Evolutionary conservation across 2,888 invertebrate species (phyloP).

Genomic region (Drosophila ustulata): DNA sequence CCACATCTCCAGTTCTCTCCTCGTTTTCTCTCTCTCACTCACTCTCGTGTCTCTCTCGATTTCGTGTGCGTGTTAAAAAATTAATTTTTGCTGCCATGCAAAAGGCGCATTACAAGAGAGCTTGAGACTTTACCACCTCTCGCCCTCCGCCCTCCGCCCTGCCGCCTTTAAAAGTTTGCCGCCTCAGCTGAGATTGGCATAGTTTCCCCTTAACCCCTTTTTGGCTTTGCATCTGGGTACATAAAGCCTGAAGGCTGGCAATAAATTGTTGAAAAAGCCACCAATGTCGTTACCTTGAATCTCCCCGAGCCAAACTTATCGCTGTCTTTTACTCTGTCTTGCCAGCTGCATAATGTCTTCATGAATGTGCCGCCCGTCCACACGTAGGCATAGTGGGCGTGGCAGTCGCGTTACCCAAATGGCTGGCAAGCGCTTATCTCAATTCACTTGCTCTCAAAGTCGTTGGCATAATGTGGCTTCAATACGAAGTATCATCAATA

Average conservation of each 20-base stretch:
- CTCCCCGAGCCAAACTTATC: constrained; percentile 66
- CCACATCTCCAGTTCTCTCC: neutral
- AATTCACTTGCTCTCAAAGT: constrained; percentile 41
- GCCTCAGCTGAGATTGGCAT: constrained; percentile 61
- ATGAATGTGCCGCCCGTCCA: constrained; percentile 20
- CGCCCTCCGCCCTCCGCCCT: neutral
- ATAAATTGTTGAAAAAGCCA: constrained; percentile 63
- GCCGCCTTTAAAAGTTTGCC: constrained; percentile 6
- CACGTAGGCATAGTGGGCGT: constrained; percentile 26
- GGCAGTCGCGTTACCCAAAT: constrained; percentile 46
- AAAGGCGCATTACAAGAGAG: constrained; percentile 36
- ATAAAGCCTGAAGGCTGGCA: constrained; percentile 65
- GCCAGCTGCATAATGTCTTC: constrained; percentile 55
- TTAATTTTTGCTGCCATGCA: constrained; percentile 76
- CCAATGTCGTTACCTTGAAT: constrained; percentile 78
- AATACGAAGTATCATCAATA: constrained; percentile 64
- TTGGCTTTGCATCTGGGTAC: constrained; percentile 11
- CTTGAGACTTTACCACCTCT: neutral
- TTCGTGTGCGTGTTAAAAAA: constrained; percentile 76
- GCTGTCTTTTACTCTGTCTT: constrained; percentile 17
- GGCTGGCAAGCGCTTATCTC: constrained; percentile 69
- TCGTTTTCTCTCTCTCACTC: constrained; percentile 3
- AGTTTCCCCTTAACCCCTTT: constrained; percentile 48
- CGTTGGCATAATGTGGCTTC: constrained; percentile 19
- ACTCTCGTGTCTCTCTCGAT: constrained; percentile 6